Percentiles rank a stretch among this genome's conserved stretches.
Conservation (phyloP, 2,113 vertebrate genomes). For the Pseudorhombus dupliciocellatus region DNA sequence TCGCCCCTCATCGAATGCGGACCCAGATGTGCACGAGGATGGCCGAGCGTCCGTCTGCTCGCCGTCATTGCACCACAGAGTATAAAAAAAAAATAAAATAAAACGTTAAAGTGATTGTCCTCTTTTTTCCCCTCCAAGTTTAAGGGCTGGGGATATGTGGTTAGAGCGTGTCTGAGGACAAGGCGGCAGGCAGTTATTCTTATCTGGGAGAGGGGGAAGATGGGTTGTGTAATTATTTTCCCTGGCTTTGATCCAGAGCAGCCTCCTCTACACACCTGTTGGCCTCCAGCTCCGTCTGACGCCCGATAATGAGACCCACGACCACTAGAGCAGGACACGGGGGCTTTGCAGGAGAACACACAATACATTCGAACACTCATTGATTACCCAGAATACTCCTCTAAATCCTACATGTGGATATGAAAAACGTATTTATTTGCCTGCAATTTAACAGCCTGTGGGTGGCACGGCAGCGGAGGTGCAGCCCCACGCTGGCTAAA, state of each 20-base stretch:
- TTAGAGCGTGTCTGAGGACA: constrained; percentile 50
- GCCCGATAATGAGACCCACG: constrained; percentile 73
- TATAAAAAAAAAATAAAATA: too few species aligned
- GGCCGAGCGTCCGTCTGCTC: constrained; percentile 17
- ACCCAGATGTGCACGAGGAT: background rate
- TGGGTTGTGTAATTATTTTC: constrained; percentile 76
- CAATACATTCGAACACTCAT: constrained; percentile 8
- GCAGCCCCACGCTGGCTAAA: constrained; percentile 20
- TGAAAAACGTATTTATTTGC: background rate
- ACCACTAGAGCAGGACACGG: constrained; percentile 33
- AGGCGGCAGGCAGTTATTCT: constrained; percentile 49
- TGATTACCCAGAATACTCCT: background rate
- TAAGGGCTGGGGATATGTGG: constrained; percentile 23
- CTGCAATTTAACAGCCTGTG: constrained; percentile 6
- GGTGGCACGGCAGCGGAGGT: constrained; percentile 6
- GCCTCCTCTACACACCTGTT: constrained; percentile 78
- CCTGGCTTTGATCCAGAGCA: constrained; percentile 78
- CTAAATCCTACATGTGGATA: background rate
- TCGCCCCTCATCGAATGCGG: background rate
- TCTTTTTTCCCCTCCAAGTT: constrained; percentile 26
- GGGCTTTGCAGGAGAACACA: background rate
- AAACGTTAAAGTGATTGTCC: constrained; percentile 29
- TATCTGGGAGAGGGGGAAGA: constrained; percentile 55
- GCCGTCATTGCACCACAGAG: background rate
- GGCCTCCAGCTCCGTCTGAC: constrained; percentile 67